Base-by-base conservation (phyloP, 30 jellyfish, hydroid and myxozoan species). In the Hydractinia symbiolongicarpus region DNA sequence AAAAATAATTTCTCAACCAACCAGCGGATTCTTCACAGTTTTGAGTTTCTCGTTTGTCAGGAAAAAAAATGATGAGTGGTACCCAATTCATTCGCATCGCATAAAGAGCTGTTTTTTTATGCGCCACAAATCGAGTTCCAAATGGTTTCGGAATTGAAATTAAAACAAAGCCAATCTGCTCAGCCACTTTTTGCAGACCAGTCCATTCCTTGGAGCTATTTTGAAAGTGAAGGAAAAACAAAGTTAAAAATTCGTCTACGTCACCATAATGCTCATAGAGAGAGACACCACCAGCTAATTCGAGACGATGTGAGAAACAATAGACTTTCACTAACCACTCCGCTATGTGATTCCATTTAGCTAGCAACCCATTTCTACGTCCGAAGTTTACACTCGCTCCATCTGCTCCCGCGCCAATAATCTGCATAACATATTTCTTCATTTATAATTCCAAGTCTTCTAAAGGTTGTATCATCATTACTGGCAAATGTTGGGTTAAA, bases 371-470 rank as follows among this genome's bases (percentile, higher is more conserved):
- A 30, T 68, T 68, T 20, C 78, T 68, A 10, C 19, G 15, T 14
- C 78, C 78, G 21, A 30, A 68, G 78, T 68, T 68, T 30, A 68
- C 78, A 30, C 78, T 68, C 2, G 78, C 51, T 68, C 78, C 78
- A 68, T 68, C 78, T 10, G 78, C 78, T 10, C 53, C 78, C 21
- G 78, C 78, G 13, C 53, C 78, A 16, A 68, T 30, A 20, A 68
- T 20, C 21, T 30, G 49, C 1, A 49, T 16, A 68, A 49, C 19
- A 68, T 15, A 68, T 20, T 68, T 68, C 53, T 15, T 49, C 51
- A 68, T 68, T 30, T 68, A 73, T 11, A 11, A 10, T 11, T 15
- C 53, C 13, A 68, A 49, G n/a, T 15, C 21, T 68, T 58, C 69
- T 11, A 58, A 11, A 16, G 78, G 78, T n/a, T 11, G 78, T 68